Evolutionary conservation across 2,113 vertebrate genomes (phyloP).

Genomic region (Corvus hawaiiensis): DNA sequence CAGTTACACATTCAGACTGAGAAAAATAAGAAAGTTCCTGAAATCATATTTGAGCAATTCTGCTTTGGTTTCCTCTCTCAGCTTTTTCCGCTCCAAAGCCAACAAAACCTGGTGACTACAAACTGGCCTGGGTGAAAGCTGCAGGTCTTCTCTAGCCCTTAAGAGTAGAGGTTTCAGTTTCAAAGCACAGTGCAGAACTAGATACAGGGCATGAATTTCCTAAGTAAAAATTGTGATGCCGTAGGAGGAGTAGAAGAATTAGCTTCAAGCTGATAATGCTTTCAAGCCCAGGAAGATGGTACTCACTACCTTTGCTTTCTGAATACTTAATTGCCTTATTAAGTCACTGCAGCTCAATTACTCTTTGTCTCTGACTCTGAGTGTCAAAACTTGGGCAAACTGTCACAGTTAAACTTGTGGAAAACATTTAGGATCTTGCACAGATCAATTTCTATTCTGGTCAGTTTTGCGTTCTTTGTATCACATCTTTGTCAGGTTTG

Average conservation of each 20-base stretch:
- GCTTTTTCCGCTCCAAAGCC: not conserved
- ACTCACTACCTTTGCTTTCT: slow-evolving; percentile 11
- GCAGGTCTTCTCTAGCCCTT: not conserved
- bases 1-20: not conserved
- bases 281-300: not conserved
- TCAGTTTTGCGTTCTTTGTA: not conserved
- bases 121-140: not conserved
- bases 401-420: not conserved
- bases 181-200: not conserved
- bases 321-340: slow-evolving; percentile 4
- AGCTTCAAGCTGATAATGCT: not conserved
- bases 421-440: not conserved
- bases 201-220: not conserved
- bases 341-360: not conserved
- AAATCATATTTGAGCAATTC: not conserved
- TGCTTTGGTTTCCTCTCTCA: not conserved
- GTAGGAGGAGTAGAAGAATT: slow-evolving; percentile 26
- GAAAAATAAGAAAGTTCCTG: not conserved
- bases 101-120: not conserved
- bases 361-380: not conserved
- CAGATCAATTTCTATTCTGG: not conserved
- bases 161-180: not conserved
- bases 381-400: not conserved
- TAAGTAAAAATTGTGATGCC: not conserved
- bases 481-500: not conserved